Base-by-base conservation (phyloP, 2,113 vertebrate species). In the Dissostichus mawsoni region DNA sequence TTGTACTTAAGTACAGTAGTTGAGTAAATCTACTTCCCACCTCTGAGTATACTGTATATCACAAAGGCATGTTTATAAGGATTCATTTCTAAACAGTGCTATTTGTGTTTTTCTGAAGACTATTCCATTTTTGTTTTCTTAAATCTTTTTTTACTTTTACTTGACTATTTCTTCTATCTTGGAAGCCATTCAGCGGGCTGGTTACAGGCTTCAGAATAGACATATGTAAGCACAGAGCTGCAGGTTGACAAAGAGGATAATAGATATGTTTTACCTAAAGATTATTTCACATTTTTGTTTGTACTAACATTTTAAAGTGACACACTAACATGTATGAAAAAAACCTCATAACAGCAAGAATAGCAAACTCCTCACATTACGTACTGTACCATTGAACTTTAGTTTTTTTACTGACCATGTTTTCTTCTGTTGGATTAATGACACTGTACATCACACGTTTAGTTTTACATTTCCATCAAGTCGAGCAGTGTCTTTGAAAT, bases 151-250 rank as follows among this genome's bases (percentile, higher is more conserved):
- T 41, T n/a, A 6, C 66, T 45, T 57, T 23, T 52, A 9, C 29
- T 3, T 10, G 41, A 1, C 5, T 62, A 3, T 69, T 50, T 18
- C 12, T 11, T 14, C 36, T 62, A 50, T 70, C 52, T 58, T 7
- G 36, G 56, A 16, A 80, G 59, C 48, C 58, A 5, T 68, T 73
- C 70, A 80, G 69, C 64, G 1, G 53, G 52, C 71, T 79, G 50
- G 29, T 58, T 45, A 41, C 71, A 58, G 71, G 51, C 78, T 72
- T 66, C 12, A 12, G 2, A 16, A 63, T 29, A 69, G 65, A 64
- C 76, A 81, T 69, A 52, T 52, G 44, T 17, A 44, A 66, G 5
- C 61, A 47, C 29, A 50, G 16, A 41, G 61, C 20, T 71, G 48
- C 57, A 64, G 52, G 25, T 18, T n/a, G 18, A 23, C 0, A 5